Evolutionary conservation across 2,797 vertebrate species (phyloP).

Genomic region (Salmo trutta): DNA sequence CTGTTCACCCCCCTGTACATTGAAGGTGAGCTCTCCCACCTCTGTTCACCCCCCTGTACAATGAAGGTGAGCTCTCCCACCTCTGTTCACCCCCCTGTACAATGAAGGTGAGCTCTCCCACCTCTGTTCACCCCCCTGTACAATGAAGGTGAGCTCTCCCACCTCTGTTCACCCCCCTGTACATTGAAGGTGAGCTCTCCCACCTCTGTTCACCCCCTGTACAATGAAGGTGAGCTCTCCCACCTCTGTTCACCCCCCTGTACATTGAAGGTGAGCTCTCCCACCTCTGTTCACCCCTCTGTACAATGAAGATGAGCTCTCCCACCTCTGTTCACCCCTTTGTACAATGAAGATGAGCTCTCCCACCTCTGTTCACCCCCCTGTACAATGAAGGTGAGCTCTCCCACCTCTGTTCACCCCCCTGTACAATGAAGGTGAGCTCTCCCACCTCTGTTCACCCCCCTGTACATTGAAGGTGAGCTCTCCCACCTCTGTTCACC

Average conservation of each 20-base stretch:
- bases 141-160: constrained; percentile 21
- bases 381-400: no score
- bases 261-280: constrained; percentile 43
- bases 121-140: no score
- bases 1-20: constrained; percentile 34
- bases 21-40: constrained; percentile 26
- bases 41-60: no score
- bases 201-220: no score
- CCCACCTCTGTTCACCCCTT: no score
- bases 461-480: constrained; percentile 55
- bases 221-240: constrained; percentile 21
- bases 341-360: neutral
- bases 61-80: constrained; percentile 28
- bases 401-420: no score
- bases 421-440: constrained; percentile 48
- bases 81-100: no score
- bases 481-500: neutral
- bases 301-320: constrained; percentile 50
- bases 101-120: constrained; percentile 28
- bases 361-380: neutral
- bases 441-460: constrained; percentile 18
- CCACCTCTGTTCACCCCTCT: constrained; percentile 37
- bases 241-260: no score
- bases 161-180: no score
- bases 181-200: constrained; percentile 33